Conservation (phyloP, 2,888 invertebrate genomes). For the Mesorhabditis spiculigera region DNA sequence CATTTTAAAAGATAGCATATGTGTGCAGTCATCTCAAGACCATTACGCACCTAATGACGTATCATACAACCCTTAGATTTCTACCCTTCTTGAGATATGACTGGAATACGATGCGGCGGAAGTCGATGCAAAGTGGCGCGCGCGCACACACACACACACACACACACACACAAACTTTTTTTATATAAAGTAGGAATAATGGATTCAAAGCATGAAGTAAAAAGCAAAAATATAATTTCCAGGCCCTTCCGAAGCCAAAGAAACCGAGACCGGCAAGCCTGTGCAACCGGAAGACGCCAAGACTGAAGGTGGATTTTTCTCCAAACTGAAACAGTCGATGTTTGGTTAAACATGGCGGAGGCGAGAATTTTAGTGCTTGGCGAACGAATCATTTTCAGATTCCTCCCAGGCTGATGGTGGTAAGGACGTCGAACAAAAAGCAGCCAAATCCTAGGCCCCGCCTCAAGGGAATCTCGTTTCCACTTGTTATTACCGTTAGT, state of each 20-base stretch:
- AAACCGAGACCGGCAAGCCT: not conserved
- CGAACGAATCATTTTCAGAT: not conserved
- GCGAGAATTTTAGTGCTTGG: not conserved
- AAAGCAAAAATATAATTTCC: not conserved
- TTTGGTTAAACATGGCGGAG: not conserved
- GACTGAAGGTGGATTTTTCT: not conserved
- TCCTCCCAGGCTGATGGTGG: not conserved
- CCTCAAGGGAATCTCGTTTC: too few relatives aligned
- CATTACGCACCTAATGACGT: too few relatives aligned
- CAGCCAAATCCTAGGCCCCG: not conserved
- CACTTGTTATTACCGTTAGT: too few relatives aligned
- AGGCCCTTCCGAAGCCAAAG: not conserved
- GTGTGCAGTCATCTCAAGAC: too few relatives aligned
- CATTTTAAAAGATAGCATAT: too few relatives aligned
- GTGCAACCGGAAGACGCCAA: not conserved
- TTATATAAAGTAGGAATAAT: not conserved
- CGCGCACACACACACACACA: not conserved
- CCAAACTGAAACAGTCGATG: slow-evolving; percentile 5
- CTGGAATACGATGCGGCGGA: too few relatives aligned
- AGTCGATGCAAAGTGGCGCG: too few relatives aligned
- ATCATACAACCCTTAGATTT: too few relatives aligned
- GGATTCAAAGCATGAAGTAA: not conserved
- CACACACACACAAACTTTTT: not conserved
- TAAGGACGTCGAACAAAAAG: not conserved
- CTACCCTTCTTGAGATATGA: too few relatives aligned